These are phyloP conservation scores for Zaprionus kolodkinae DNA, from an alignment of 1,140 invertebrate species.

Conservation along the genomic window DNA sequence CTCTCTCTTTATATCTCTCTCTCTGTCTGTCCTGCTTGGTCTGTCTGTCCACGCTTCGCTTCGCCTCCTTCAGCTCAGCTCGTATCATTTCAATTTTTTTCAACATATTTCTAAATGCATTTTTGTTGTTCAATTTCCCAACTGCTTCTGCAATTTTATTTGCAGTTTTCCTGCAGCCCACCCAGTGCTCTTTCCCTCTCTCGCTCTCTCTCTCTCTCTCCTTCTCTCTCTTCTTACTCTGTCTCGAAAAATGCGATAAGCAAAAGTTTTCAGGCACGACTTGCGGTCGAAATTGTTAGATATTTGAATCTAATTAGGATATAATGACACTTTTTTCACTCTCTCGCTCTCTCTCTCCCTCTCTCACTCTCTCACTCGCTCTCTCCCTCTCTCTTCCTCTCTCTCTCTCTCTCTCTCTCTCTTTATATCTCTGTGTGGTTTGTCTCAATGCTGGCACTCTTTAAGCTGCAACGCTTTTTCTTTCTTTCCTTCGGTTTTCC, in stretches of 20 bases:
- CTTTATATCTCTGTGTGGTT: neutral
- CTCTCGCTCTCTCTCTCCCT: neutral
- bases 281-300: constrained; percentile 72
- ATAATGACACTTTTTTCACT: constrained; percentile 64
- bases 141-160: constrained; percentile 81
- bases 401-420: neutral
- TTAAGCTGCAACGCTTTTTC: constrained; percentile 8
- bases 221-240: constrained; percentile 36
- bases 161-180: constrained; percentile 41
- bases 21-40: constrained; percentile 22
- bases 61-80: constrained; percentile 16
- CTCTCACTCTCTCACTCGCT: neutral
- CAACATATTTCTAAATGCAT: constrained; percentile 79
- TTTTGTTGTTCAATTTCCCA: constrained; percentile 80
- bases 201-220: neutral
- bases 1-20: constrained; percentile 28
- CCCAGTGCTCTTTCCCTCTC: constrained; percentile 13
- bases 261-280: constrained; percentile 62
- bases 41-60: constrained; percentile 9
- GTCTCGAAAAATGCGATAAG: constrained; percentile 59
- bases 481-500: neutral
- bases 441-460: neutral
- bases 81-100: constrained; percentile 42
- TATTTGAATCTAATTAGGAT: constrained; percentile 79
- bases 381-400: neutral